A percentile compares a stretch with the other conserved stretches of the same genome.
phyloP scores from a whole-genome alignment of 1,140 invertebrate species.

The Diabrotica undecimpunctata region DNA sequence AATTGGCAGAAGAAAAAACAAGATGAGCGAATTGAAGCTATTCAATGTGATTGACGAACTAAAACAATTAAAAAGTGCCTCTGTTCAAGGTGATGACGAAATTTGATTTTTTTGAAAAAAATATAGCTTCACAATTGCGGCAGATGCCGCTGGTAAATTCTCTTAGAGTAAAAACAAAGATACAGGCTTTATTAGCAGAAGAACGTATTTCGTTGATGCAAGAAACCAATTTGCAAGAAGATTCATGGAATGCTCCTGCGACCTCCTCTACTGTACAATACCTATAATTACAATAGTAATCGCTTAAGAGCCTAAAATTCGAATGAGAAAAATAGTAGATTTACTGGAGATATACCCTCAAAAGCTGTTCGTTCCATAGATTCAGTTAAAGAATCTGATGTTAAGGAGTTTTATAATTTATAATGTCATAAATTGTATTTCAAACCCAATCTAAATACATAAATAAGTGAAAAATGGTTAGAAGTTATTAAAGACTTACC shows the following conservation, averaged over 20 bases:
- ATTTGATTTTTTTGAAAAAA: neutral
- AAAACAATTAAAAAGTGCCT: neutral
- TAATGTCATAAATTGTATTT: neutral
- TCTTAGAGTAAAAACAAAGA: neutral
- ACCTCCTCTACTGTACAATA: neutral
- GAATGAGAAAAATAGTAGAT: neutral
- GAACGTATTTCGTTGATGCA: no score
- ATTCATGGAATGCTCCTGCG: neutral
- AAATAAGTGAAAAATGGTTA: neutral
- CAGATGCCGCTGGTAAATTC: neutral
- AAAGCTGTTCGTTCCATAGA: no score
- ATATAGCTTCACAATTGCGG: conserved; percentile 1
- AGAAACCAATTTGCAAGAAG: neutral
- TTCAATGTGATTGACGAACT: conserved; percentile 1
- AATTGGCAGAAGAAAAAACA: neutral
- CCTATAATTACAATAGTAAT: no score
- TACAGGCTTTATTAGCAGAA: neutral
- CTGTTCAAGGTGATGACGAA: neutral
- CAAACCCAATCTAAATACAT: neutral
- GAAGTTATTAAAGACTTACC: neutral
- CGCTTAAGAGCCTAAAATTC: neutral
- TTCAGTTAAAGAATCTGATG: neutral
- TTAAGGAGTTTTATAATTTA: neutral
- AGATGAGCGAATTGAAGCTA: no score
- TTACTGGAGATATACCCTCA: no score